Percentiles rank a stretch among this genome's conserved stretches.
These are phyloP conservation scores for Drosophila virilis DNA, from an alignment of 1,140 invertebrate species.

Conservation along the genomic window DNA sequence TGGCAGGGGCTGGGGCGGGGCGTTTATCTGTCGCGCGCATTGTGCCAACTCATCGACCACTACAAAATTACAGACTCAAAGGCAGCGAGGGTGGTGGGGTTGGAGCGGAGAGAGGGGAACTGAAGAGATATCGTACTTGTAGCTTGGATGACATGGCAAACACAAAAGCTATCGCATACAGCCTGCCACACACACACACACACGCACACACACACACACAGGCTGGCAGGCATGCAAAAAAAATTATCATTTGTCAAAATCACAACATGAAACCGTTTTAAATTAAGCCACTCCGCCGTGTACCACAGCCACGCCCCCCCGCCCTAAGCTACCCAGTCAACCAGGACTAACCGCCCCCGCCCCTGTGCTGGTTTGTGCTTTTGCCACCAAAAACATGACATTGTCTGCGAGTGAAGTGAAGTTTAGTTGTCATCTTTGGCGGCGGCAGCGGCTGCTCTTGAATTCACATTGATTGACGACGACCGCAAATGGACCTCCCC, in stretches of 20 bases:
- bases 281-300: constrained; percentile 74
- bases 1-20: neutral
- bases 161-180: constrained; percentile 64
- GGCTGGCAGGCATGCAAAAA: constrained; percentile 29
- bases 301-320: neutral
- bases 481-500: constrained; percentile 34
- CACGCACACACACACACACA: constrained; percentile 26
- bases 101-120: neutral
- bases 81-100: neutral
- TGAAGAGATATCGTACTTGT: constrained; percentile 44
- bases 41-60: constrained; percentile 70
- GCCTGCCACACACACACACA: constrained; percentile 42
- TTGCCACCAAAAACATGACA: constrained; percentile 54
- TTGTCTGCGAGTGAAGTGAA: constrained; percentile 76
- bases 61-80: constrained; percentile 37
- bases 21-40: constrained; percentile 67
- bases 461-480: constrained; percentile 76
- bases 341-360: neutral
- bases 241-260: constrained; percentile 82
- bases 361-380: constrained; percentile 53
- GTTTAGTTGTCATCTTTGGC: constrained; percentile 74
- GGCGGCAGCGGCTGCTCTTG: constrained; percentile 54
- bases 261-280: constrained; percentile 80
- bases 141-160: constrained; percentile 62
- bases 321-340: neutral